These are phyloP conservation scores for Oligia strigilis DNA, from an alignment of 2,888 invertebrate genomes.

Conservation along the genomic window DNA sequence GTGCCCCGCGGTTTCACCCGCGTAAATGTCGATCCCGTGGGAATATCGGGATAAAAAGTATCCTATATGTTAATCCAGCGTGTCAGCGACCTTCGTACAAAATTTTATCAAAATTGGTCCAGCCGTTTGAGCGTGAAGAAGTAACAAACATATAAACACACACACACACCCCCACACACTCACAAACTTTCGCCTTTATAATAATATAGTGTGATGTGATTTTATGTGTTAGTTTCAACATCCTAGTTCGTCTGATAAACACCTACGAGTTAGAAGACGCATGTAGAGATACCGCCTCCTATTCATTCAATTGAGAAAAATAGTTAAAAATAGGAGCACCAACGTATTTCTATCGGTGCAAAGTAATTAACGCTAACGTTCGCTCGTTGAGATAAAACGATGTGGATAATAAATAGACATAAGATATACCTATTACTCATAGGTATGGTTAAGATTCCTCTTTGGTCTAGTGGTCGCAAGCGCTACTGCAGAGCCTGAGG, in stretches of 20 bases:
- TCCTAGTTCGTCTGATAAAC: constrained; percentile 11
- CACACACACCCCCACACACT: too few relatives aligned
- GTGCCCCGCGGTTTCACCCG: too few relatives aligned
- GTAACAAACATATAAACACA: too few relatives aligned
- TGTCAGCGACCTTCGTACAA: too few relatives aligned
- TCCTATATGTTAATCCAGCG: too few relatives aligned
- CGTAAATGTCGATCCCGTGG: too few relatives aligned
- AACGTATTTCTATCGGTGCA: constrained; percentile 43
- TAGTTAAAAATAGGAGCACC: constrained; percentile 41
- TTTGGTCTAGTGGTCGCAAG: background rate
- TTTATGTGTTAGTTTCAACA: background rate
- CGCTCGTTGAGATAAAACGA: constrained; percentile 39
- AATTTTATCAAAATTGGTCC: too few relatives aligned
- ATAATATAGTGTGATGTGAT: too few relatives aligned
- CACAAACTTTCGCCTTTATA: too few relatives aligned
- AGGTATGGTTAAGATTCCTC: background rate
- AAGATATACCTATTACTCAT: background rate
- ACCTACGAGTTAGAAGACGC: background rate
- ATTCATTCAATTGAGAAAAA: constrained; percentile 46
- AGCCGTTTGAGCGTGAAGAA: too few relatives aligned
- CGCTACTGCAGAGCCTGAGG: background rate
- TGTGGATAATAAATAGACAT: constrained; percentile 11
- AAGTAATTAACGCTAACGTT: constrained; percentile 49
- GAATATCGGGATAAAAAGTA: too few relatives aligned
- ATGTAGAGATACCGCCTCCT: constrained; percentile 7